Base-by-base conservation (phyloP, 2,113 vertebrate genomes). In the Sinocyclocheilus rhinocerous region DNA sequence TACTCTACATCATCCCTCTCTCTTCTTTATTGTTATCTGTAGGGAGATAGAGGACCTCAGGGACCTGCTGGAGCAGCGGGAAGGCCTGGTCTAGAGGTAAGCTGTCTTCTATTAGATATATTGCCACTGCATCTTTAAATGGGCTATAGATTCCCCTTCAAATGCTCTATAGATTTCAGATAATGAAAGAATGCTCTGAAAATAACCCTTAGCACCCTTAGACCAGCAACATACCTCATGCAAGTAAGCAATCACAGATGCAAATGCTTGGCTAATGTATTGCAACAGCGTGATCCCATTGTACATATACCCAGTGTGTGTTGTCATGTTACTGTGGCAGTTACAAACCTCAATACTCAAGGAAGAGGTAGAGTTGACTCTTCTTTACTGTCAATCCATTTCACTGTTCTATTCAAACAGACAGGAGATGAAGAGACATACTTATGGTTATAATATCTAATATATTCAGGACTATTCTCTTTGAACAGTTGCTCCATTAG, bases 1-100 rank as follows among this genome's bases (percentile, higher is more conserved):
- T 18, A 45, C 39, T 48, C 7, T 81, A 83, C n/a, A 22, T 61
- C 61, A 6, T 0, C 39, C 1, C 20, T 33, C 29, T 33, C 20
- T 22, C 84, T 48, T 78, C 15, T 33, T 33, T 33, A 55, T 55
- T 75, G 45, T 77, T 26, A 92, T 89, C 42, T n/a, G 18, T 33
- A 99, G 98, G 98, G 98, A 72, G 98, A 99, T 36, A 91, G 91
- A 0, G 98, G 98, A 76, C 95, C 96, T 20, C 91, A 95, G 2
- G 98, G 98, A 0, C 96, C 96, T 20, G 93, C 95, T 0, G 97
- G 98, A 50, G 87, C 87, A 88, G 65, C 91, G 0, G 98, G 98
- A 73, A 93, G 97, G 72, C 91, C 95, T 0, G 98, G 98, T 57
- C 92, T 96, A 0, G 98, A 99, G 90, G 98, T 97, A 84, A 96